Base-by-base conservation (phyloP, 2,113 vertebrate genomes). In the Indicator indicator region DNA sequence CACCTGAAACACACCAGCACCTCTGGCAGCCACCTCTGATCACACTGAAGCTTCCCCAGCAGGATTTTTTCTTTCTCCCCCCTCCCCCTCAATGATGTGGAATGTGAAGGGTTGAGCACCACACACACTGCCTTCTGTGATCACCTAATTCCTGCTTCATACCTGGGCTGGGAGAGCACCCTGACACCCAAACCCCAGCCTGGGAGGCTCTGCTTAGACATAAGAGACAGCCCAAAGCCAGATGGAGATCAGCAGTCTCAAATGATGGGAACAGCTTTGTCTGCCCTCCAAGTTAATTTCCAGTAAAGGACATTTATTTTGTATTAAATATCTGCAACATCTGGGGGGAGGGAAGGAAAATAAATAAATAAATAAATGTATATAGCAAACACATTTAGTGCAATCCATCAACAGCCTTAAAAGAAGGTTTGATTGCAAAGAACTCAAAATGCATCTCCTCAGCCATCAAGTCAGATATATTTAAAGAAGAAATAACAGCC, bases 151-250 rank as follows among this genome's bases (percentile, higher is more conserved):
- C 86, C 89, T 62, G 59, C 77, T 90, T 87, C 89, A 77, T 36
- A 86, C 33, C 58, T 68, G 62, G 77, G 90, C 89, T 40, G 28
- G 6, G 60, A 73, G 63, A 86, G 72, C 54, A 77, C 54, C 86
- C 89, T 73, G 84, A 91, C 83, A 92, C 75, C 74, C 82, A 94
- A 88, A 44, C 40, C 82, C 81, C 63, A 26, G 72, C 1, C 65
- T 90, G 85, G 91, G 85, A 96, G 83, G 76, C 85, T 65, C 67
- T 94, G n/a, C 79, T 92, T 60, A 94, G 89, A 80, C 77, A 56
- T 65, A 95, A 85, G 81, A 93, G 76, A 88, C 55, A 79, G 83
- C 44, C 55, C 78, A 70, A 68, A 77, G 56, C 86, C 59, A 5
- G 5, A 60, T 6, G 70, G 95, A 92, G 58, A 92, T 84, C 86